Base-by-base conservation (phyloP, 2,113 vertebrate genomes). In the Zosterops borbonicus region DNA sequence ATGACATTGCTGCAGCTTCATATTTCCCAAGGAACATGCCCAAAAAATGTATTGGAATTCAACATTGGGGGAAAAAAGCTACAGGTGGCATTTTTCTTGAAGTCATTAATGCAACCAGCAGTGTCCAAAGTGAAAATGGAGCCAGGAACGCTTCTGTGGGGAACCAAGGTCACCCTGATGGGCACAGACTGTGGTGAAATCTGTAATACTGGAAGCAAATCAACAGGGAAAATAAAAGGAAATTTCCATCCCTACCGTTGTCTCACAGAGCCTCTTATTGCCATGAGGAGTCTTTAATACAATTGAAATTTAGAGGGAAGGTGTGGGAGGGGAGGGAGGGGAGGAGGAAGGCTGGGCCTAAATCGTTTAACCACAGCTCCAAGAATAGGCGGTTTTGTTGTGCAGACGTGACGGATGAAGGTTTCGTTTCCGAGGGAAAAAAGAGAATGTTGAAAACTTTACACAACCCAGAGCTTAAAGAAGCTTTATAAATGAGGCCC, bases 281-380 rank as follows among this genome's bases (percentile, higher is more conserved):
- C 75, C 56, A 28, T 81, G 79, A 75, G 24, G 33, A 23, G 75
- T 88, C 41, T 64, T 81, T 65, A 64, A 90, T 93, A 59, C 33
- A 83, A 78, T 81, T 78, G 52, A 94, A 87, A 83, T 90, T 81
- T 70, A 88, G 80, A 90, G 69, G 83, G 78, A 93, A 88, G 46
- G 25, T 89, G 93, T 96, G 69, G 95, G 95, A 93, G 94, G 83
- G 24, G 11, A 81, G 14, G 37, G 18, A 81, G 17, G 37, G 19
- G 75, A 62, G 50, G 49, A 78, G 74, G 81, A 83, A 88, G 33
- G 64, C 53, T 90, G 73, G 53, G 52, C 67, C 82, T 33, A 59
- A 70, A 35, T 53, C 17, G 1, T 90, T 90, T 94, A 95, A 95
- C 91, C 93, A 83, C 90, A 95, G 67, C 67, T 95, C 94, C 85